These are phyloP conservation scores for Dryococelus australis DNA, from an alignment of 2,888 invertebrate genomes.

Conservation along the genomic window DNA sequence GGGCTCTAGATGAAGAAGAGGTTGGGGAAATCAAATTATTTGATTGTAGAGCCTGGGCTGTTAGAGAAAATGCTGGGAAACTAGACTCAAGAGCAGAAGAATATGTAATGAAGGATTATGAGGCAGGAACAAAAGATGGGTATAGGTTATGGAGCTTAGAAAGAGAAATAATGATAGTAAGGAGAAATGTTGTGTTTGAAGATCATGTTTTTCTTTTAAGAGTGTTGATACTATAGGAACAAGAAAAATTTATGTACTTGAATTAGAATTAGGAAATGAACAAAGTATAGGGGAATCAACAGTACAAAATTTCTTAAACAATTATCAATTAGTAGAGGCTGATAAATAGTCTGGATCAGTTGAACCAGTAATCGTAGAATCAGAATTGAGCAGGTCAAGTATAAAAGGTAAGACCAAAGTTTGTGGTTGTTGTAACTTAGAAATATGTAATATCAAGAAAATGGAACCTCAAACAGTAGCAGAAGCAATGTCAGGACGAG, in stretches of 20 bases:
- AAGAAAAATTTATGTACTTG: neutral
- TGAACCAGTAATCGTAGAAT: neutral
- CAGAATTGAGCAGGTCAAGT: no score
- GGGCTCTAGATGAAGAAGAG: neutral
- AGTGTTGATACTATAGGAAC: neutral
- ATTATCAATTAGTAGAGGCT: no score
- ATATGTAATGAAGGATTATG: conserved; percentile 32
- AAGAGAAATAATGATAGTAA: conserved; percentile 18
- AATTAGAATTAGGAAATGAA: no score
- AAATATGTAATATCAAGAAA: neutral
- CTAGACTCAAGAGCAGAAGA: conserved; percentile 30
- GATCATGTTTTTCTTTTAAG: conserved; percentile 23
- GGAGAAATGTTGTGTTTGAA: conserved; percentile 16
- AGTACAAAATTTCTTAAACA: no score
- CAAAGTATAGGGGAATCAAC: no score
- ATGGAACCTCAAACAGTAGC: conserved; percentile 28
- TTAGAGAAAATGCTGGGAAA: neutral
- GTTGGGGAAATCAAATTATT: conserved; percentile 25
- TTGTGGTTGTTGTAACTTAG: conserved; percentile 23
- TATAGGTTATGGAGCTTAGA: neutral
- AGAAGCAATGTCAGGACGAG: conserved; percentile 26
- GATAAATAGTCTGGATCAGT: no score
- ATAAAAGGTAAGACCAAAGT: neutral
- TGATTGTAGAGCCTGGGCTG: conserved; percentile 26
- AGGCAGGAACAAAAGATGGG: conserved; percentile 13